A percentile compares a stretch with the other conserved stretches of the same genome.
phyloP scores from a whole-genome alignment of 1,140 invertebrate genomes.

The Papilio xuthus region DNA sequence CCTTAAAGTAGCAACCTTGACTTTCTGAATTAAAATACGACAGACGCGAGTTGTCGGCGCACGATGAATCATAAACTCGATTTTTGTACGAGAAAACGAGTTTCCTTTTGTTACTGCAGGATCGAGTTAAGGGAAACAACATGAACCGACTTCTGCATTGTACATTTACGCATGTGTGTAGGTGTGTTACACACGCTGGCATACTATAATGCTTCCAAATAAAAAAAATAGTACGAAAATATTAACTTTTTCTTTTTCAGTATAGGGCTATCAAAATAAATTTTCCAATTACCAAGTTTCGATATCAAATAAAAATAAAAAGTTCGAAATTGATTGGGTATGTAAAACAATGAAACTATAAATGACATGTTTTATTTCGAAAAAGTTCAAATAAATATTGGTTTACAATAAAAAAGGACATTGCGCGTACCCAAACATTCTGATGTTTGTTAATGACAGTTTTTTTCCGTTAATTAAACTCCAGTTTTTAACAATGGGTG shows the following conservation, averaged over 20 bases:
- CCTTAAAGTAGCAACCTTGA: constrained; percentile 34
- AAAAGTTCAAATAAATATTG: constrained; percentile 16
- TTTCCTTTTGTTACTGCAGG: constrained; percentile 23
- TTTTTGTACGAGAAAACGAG: constrained; percentile 31
- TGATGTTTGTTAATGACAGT: constrained; percentile 33
- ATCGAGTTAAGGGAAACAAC: neutral
- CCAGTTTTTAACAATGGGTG: constrained; percentile 28
- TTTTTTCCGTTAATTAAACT: constrained; percentile 36
- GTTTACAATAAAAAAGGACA: constrained; percentile 20
- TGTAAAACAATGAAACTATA: constrained; percentile 16
- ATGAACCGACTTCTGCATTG: neutral
- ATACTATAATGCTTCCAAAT: neutral
- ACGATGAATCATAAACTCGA: constrained; percentile 34
- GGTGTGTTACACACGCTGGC: neutral
- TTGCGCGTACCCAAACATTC: constrained; percentile 9
- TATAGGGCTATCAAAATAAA: neutral
- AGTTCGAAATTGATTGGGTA: neutral
- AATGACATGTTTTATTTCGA: constrained; percentile 22
- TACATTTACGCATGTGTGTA: neutral
- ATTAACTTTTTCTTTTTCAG: neutral
- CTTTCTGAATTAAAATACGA: constrained; percentile 28
- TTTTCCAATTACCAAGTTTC: neutral
- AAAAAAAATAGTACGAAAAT: neutral
- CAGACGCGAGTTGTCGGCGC: neutral
- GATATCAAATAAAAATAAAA: neutral